A percentile compares a stretch with the other conserved stretches of the same genome.
These are phyloP conservation scores for Hemicrepidius hirtus DNA, from an alignment of 2,888 invertebrate species.

Conservation along the genomic window DNA sequence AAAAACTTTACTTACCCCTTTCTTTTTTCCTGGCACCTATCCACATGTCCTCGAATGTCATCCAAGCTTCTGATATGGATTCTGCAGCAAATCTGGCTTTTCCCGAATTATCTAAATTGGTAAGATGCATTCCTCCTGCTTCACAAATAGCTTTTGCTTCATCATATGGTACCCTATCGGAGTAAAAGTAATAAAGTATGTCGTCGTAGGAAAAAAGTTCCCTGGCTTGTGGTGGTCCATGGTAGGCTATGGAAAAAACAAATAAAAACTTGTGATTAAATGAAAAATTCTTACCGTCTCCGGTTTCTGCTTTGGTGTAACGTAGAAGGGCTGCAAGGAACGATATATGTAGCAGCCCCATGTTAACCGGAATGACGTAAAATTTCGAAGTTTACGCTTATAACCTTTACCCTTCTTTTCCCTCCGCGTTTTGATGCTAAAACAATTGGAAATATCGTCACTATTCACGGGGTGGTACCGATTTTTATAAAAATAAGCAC, in stretches of 20 bases:
- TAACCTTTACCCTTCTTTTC: not conserved
- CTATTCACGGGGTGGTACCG: not conserved
- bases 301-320: not conserved
- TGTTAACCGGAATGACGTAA: not conserved
- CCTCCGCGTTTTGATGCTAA: no score
- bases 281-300: constrained; percentile 8
- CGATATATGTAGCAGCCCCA: not conserved
- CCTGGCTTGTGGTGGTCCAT: constrained; percentile 44
- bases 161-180: constrained; percentile 38
- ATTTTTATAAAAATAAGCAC: not conserved
- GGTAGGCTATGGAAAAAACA: constrained; percentile 33
- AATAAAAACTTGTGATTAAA: no score
- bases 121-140: constrained; percentile 61
- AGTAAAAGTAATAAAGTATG: constrained; percentile 40
- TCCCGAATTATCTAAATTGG: constrained; percentile 71
- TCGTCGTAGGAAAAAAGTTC: constrained; percentile 43
- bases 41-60: constrained; percentile 35
- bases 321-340: not conserved
- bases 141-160: constrained; percentile 45
- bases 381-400: not conserved
- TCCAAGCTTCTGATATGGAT: constrained; percentile 71
- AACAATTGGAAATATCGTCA: not conserved
- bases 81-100: constrained; percentile 74
- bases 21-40: constrained; percentile 23
- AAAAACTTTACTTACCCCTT: not conserved